Conservation (phyloP, 2,888 invertebrate genomes). For the Cecidostiba fungosa region DNA sequence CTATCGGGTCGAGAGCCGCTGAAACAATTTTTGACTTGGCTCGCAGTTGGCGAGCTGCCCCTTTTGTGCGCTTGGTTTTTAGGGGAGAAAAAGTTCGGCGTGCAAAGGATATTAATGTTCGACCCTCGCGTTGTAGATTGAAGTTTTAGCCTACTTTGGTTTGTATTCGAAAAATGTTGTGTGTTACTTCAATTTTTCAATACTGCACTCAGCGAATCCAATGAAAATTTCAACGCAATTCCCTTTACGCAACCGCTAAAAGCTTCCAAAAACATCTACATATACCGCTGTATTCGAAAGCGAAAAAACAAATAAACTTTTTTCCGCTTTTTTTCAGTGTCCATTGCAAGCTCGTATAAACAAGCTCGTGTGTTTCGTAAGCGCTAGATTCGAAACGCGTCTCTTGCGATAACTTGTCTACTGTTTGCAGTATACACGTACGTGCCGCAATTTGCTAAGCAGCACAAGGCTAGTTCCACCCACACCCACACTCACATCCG, state of each 20-base stretch:
- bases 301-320: slow-evolving; percentile 12
- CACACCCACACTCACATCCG: neutral
- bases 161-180: neutral
- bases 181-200: too few species aligned
- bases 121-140: neutral
- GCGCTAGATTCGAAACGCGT: neutral
- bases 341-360: neutral
- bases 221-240: neutral
- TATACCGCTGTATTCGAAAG: neutral
- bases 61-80: neutral
- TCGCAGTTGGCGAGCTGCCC: neutral
- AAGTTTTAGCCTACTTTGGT: slow-evolving; percentile 1
- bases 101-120: neutral
- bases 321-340: too few species aligned
- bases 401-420: too few species aligned
- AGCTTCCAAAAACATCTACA: neutral
- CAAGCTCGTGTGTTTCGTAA: neutral
- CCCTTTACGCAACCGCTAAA: neutral
- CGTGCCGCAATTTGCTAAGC: neutral
- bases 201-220: neutral
- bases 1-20: neutral
- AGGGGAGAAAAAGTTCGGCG: neutral
- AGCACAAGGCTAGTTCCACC: neutral
- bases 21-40: slow-evolving; percentile 36
- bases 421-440: neutral